phyloP scores from a whole-genome alignment of 2,113 vertebrate genomes.

The Donacobius atricapilla region DNA sequence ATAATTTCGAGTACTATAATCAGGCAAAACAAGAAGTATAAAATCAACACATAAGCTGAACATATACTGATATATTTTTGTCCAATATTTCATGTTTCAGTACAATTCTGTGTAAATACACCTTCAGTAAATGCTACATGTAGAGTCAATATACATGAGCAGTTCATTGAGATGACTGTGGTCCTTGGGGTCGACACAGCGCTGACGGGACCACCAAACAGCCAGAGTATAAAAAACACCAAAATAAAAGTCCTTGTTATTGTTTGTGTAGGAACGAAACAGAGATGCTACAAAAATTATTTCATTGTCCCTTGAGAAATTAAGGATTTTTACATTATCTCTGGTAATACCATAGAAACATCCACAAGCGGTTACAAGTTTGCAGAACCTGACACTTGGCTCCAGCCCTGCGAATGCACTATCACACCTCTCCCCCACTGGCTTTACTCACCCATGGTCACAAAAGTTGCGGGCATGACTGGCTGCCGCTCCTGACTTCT shows the following conservation, averaged over 20 bases:
- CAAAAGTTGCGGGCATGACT: not conserved
- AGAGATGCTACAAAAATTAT: not conserved
- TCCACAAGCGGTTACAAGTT: not conserved
- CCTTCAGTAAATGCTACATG: not conserved
- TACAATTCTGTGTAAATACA: not conserved
- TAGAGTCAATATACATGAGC: fast-evolving
- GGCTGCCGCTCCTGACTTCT: not conserved
- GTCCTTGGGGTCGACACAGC: not conserved
- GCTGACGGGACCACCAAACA: not conserved
- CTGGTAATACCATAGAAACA: not conserved
- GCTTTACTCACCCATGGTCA: fast-evolving
- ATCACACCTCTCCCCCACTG: fast-evolving
- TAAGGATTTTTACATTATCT: not conserved
- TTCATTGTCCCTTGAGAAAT: not conserved
- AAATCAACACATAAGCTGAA: not conserved
- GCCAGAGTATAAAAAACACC: not conserved
- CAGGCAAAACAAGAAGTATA: not conserved
- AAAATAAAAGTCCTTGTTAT: not conserved
- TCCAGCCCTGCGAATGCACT: fast-evolving
- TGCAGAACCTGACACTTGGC: not conserved
- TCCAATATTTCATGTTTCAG: not conserved
- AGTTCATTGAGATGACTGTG: not conserved
- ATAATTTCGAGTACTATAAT: not conserved
- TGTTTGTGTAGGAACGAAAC: not conserved
- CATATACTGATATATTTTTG: not conserved